Evolutionary conservation across 1,140 invertebrate genomes (phyloP), one percentile per base, ranked within the genome.

Genomic region (Hylaeus anthracinus): DNA sequence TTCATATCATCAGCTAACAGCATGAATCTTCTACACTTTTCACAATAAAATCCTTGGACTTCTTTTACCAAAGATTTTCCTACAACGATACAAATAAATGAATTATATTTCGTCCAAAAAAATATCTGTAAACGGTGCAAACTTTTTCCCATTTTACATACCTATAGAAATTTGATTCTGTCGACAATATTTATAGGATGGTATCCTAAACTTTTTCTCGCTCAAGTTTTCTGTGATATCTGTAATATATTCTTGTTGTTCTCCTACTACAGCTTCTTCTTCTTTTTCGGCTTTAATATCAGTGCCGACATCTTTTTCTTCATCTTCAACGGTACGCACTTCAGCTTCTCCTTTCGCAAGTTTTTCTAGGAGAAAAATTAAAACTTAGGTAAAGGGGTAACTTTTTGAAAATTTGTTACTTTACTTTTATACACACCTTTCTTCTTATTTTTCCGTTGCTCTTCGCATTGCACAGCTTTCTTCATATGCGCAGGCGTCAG

Each of bases 401-500:
- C 26, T 26, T 26, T 26, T 26, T 26, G 26, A 26, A 26, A 26
- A 26, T 26, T 26, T 26, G 26, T 26, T 26, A 26, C 26, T 26
- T 26, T 64, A n/a, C 1, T 43, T 56, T 0, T 63, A 26, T 5
- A 14, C 10, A 3, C 66, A 79, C 92, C 92, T 87, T 92, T 92
- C 60, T 92, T 93, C 45, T 91, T 92, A 66, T 88, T 90, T 79
- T 93, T 93, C 10, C 90, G 88, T 80, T 92, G 90, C 72, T 93
- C 93, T 63, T 93, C 92, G 69, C 80, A 91, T 77, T 92, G 90
- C 63, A 91, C 91, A 41, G 88, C 89, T 88, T 96, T 96, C 91
- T 93, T 95, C 93, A 95, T 95, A 89, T 96, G 96, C 51, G 94
- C 93, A 2, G 95, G 95, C 41, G 95, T 95, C 73, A 96, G 91